A percentile compares a stretch with the other conserved stretches of the same genome.
Evolutionary conservation across 2,888 invertebrate species (phyloP).

Genomic region (Amphipoea oculea): DNA sequence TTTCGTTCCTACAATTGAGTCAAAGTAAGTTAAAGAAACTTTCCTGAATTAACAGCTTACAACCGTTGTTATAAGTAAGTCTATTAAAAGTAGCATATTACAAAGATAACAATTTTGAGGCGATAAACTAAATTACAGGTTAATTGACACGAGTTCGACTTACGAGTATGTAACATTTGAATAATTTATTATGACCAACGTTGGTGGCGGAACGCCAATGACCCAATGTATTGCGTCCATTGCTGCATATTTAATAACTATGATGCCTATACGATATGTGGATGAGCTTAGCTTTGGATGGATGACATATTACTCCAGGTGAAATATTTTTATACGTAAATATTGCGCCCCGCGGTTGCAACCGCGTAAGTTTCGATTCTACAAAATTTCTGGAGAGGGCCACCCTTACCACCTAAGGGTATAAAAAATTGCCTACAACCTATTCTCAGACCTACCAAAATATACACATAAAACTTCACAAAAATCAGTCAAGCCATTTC

Average conservation of each 20-base stretch:
- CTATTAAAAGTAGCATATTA: constrained; percentile 26
- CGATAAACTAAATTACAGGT: constrained; percentile 48
- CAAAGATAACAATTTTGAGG: constrained; percentile 24
- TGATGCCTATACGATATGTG: not conserved
- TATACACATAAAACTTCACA: too few relatives aligned
- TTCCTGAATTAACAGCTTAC: constrained; percentile 7
- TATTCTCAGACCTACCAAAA: too few relatives aligned
- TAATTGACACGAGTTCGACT: constrained; percentile 26
- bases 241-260: not conserved
- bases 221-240: constrained; percentile 2
- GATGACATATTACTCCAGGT: not conserved
- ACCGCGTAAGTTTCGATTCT: too few relatives aligned
- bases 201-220: constrained; percentile 7
- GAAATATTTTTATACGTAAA: too few relatives aligned
- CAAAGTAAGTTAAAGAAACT: constrained; percentile 9
- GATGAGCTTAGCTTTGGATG: not conserved
- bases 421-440: too few relatives aligned
- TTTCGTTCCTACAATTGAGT: not conserved
- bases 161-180: constrained; percentile 31
- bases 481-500: too few relatives aligned
- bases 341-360: too few relatives aligned
- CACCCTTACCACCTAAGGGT: too few relatives aligned
- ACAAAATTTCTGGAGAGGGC: too few relatives aligned
- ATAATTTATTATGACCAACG: constrained; percentile 38
- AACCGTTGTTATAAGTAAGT: constrained; percentile 4